Evolutionary conservation across 2,113 vertebrate genomes (phyloP).

Genomic region (Glaucomys volans): DNA sequence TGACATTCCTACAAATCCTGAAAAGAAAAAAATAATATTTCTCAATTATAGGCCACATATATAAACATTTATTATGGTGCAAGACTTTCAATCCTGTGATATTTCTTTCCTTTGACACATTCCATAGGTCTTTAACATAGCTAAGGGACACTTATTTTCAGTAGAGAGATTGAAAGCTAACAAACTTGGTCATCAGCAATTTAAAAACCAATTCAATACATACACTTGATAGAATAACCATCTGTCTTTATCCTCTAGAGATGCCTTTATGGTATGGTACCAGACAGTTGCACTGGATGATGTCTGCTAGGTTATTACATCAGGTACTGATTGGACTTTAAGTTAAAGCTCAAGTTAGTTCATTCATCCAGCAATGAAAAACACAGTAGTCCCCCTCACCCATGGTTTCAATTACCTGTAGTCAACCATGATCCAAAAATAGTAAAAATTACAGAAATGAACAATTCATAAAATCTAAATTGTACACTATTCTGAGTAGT

Average conservation of each 20-base stretch:
- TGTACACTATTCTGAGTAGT: not conserved
- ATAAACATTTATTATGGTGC: slow-evolving; percentile 5
- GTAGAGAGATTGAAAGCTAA: slow-evolving; percentile 35
- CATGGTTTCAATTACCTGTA: not conserved
- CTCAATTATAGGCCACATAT: not conserved
- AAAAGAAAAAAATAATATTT: slow-evolving; percentile 56
- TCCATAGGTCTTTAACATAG: not conserved
- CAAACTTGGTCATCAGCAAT: slow-evolving; percentile 10
- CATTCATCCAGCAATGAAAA: slow-evolving; percentile 19
- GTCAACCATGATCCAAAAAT: not conserved
- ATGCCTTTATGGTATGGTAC: not conserved
- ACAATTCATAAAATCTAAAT: not conserved
- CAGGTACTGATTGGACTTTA: not conserved
- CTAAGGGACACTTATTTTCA: slow-evolving; percentile 46
- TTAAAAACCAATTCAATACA: slow-evolving; percentile 11
- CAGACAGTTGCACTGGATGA: not conserved
- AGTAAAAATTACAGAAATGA: slow-evolving; percentile 12
- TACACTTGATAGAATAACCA: not conserved
- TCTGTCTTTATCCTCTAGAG: slow-evolving; percentile 42
- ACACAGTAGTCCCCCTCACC: not conserved
- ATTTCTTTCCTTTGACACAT: slow-evolving; percentile 16
- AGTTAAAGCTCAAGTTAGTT: slow-evolving; percentile 57
- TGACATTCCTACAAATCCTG: slow-evolving; percentile 69
- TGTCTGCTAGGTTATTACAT: not conserved
- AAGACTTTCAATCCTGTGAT: slow-evolving; percentile 25